phyloP scores from a whole-genome alignment of 2,888 invertebrate species.

The Drosophila quasianomalipes region DNA sequence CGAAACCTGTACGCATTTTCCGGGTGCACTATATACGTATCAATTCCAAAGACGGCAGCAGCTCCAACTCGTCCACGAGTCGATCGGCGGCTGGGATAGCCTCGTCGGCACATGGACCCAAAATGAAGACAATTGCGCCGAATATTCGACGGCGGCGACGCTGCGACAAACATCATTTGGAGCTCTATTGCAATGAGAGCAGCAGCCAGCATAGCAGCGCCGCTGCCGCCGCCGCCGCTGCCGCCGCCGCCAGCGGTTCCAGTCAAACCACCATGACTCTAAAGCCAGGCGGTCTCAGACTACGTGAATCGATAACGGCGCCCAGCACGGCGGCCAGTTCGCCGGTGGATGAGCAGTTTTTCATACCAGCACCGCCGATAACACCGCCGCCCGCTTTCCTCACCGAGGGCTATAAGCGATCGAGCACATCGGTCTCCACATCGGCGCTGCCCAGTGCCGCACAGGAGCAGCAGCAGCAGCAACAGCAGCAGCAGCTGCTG shows the following conservation, averaged over 20 bases:
- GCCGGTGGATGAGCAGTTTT: conserved; percentile 78
- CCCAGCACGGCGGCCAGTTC: conserved; percentile 78
- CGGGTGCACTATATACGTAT: conserved; percentile 81
- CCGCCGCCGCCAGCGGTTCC: conserved; percentile 2
- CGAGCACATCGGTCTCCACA: conserved; percentile 80
- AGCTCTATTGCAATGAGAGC: conserved; percentile 85
- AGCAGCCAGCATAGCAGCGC: conserved; percentile 1
- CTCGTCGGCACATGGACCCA: conserved; percentile 75
- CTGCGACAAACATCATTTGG: conserved; percentile 88
- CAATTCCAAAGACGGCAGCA: conserved; percentile 78
- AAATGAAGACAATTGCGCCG: conserved; percentile 89
- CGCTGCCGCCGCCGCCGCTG: background rate
- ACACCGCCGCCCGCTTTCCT: conserved; percentile 90
- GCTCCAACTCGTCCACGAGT: conserved; percentile 41
- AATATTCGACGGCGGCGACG: conserved; percentile 88
- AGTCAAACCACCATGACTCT: conserved; percentile 47
- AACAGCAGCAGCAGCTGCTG: conserved; percentile 23
- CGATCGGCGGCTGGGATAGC: conserved; percentile 49
- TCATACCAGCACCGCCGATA: conserved; percentile 87
- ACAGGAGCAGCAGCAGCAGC: conserved; percentile 51
- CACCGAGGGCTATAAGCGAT: conserved; percentile 87
- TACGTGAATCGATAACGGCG: conserved; percentile 72
- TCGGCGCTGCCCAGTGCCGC: conserved; percentile 68
- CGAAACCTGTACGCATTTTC: conserved; percentile 73
- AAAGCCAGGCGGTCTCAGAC: conserved; percentile 55